phyloP scores from a whole-genome alignment of 2,888 invertebrate genomes.

The Cataglyphis cursor region DNA sequence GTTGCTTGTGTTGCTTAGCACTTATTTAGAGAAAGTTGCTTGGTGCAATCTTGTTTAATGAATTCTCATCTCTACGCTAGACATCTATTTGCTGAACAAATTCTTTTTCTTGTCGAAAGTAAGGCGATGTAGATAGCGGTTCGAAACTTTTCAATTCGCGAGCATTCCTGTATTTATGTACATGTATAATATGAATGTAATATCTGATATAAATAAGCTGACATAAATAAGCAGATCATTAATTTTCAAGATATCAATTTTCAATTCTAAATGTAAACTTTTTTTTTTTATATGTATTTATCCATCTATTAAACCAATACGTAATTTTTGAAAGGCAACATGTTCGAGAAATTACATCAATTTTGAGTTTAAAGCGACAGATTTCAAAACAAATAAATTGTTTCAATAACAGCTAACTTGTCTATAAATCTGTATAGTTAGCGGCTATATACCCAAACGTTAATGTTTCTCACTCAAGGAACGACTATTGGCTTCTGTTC shows the following conservation, averaged over 20 bases:
- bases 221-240: not conserved
- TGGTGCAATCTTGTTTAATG: constrained; percentile 1
- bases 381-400: not conserved
- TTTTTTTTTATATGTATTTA: not conserved
- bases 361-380: not conserved
- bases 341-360: constrained; percentile 3
- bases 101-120: not conserved
- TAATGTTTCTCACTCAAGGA: constrained; percentile 24
- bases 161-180: not conserved
- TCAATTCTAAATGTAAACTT: not conserved
- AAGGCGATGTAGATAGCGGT: not conserved
- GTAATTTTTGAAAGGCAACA: constrained; percentile 5
- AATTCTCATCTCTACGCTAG: not conserved
- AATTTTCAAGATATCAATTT: not conserved
- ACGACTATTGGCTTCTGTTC: constrained; percentile 23
- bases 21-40: not conserved
- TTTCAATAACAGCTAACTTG: constrained; percentile 9
- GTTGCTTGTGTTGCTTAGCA: not conserved
- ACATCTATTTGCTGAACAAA: not conserved
- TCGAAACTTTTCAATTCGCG: constrained; percentile 1
- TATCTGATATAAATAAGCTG: too few relatives aligned
- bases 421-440: constrained; percentile 41
- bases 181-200: not conserved
- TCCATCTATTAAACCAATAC: not conserved
- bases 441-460: constrained; percentile 20